These are phyloP conservation scores for Therioaphis trifolii DNA, from an alignment of 2,888 invertebrate species.

Conservation along the genomic window DNA sequence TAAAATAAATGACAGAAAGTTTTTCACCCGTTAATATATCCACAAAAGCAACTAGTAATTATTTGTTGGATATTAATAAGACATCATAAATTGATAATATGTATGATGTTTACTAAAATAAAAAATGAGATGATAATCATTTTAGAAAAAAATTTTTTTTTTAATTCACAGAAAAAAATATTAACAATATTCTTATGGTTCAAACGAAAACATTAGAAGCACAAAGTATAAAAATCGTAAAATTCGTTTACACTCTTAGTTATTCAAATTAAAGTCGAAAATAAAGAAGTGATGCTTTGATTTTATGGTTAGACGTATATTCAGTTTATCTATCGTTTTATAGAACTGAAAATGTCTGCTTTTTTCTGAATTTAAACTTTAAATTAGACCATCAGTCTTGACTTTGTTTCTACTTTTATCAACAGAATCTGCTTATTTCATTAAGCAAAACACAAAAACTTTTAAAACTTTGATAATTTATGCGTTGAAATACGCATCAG, in stretches of 20 bases:
- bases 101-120: too few species aligned
- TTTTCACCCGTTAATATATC: too few species aligned
- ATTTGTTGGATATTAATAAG: too few species aligned
- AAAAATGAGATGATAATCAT: too few species aligned
- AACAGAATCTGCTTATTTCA: constrained; percentile 37
- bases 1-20: too few species aligned
- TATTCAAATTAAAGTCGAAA: constrained; percentile 1
- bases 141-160: too few species aligned
- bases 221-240: constrained; percentile 13
- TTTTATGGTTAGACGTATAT: not conserved
- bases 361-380: constrained; percentile 6
- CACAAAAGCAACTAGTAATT: too few species aligned
- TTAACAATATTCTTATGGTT: too few species aligned
- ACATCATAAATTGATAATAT: too few species aligned
- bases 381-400: constrained; percentile 17
- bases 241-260: not conserved
- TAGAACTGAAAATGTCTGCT: constrained; percentile 5
- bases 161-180: too few species aligned
- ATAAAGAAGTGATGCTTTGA: constrained; percentile 8
- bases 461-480: constrained; percentile 38
- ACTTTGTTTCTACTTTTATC: constrained; percentile 49
- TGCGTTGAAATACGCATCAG: not conserved
- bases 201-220: too few species aligned
- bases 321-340: constrained; percentile 9
- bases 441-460: constrained; percentile 13